Conservation (phyloP, 1,140 invertebrate genomes). For the Conus betulinus region DNA sequence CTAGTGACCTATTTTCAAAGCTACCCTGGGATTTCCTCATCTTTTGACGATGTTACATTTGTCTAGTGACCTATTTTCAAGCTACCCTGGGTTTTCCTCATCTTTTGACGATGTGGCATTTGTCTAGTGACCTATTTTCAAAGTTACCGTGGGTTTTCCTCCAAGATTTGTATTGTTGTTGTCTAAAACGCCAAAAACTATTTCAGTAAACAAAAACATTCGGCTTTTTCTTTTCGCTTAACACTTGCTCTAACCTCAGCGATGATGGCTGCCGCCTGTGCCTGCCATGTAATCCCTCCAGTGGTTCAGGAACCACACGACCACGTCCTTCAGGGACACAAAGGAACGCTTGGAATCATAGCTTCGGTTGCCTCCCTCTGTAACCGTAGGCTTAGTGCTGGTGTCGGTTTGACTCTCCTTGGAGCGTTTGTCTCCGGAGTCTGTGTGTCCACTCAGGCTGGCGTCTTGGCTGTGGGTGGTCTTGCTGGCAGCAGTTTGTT, state of each 20-base stretch:
- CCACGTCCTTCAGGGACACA: slow-evolving; percentile 42
- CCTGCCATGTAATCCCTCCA: slow-evolving; percentile 42
- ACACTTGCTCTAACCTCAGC: background rate
- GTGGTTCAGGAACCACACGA: slow-evolving; percentile 44
- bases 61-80: no score
- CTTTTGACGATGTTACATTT: no score
- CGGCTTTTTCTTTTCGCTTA: no score
- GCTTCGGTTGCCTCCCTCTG: background rate
- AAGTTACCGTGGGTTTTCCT: no score
- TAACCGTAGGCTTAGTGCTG: background rate
- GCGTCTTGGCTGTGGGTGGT: background rate
- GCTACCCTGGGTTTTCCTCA: no score
- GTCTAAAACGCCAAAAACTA: background rate
- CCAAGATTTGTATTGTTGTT: no score
- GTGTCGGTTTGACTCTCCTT: background rate
- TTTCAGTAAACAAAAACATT: no score
- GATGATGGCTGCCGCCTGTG: slow-evolving; percentile 4
- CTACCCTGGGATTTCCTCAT: no score
- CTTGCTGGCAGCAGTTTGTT: background rate
- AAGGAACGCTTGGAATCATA: slow-evolving; percentile 25
- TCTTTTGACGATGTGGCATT: no score
- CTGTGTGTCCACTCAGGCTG: background rate
- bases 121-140: no score
- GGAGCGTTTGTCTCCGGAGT: background rate
- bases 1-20: no score